These are phyloP conservation scores for Micropterix aruncella DNA, from an alignment of 2,888 invertebrate species.

Conservation along the genomic window DNA sequence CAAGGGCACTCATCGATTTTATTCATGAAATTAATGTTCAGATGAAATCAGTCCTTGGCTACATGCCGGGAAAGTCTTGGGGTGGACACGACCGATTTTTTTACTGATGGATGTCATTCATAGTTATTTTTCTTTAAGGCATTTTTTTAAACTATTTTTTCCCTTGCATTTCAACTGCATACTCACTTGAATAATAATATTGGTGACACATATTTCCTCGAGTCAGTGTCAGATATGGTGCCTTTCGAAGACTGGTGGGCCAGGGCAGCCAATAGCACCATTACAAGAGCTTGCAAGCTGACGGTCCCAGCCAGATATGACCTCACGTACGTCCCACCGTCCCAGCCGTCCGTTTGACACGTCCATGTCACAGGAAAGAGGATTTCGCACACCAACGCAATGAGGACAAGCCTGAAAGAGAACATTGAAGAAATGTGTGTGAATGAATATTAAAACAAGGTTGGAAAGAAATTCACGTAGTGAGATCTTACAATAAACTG, in stretches of 20 bases:
- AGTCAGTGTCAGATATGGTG: constrained; percentile 60
- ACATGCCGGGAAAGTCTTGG: no score
- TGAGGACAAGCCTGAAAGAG: constrained; percentile 45
- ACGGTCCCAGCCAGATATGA: constrained; percentile 59
- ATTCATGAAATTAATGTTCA: no score
- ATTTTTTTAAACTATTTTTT: constrained; percentile 2
- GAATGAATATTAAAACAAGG: no score
- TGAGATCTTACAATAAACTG: no score
- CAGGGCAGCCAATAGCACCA: constrained; percentile 48
- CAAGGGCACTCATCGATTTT: no score
- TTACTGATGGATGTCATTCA: not conserved
- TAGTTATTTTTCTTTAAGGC: constrained; percentile 1
- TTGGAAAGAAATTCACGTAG: no score
- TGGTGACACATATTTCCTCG: constrained; percentile 55
- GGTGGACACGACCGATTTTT: no score
- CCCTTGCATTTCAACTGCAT: no score
- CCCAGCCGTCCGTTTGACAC: constrained; percentile 52
- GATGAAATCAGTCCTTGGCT: no score
- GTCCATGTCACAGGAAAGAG: constrained; percentile 53
- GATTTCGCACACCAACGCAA: constrained; percentile 48
- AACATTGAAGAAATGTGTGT: no score
- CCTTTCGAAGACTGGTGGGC: constrained; percentile 63
- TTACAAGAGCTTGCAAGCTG: constrained; percentile 45
- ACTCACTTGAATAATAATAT: constrained; percentile 57
- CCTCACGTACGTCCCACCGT: constrained; percentile 57